Evolutionary conservation across 1,140 invertebrate species (phyloP).

Genomic region (Caenorhabditis remanei): DNA sequence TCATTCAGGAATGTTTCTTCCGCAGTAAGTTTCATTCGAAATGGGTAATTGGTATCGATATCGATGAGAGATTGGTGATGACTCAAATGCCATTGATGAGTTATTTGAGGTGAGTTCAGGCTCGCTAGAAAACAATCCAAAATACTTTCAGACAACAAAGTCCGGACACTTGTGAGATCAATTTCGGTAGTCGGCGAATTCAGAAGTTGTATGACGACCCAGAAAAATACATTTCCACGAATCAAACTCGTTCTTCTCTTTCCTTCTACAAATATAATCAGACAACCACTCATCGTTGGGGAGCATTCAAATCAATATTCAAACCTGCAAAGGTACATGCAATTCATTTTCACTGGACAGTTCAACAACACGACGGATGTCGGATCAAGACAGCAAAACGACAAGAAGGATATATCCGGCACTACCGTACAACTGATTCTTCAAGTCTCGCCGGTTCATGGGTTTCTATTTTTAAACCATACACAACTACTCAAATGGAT

Average conservation of each 20-base stretch:
- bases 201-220: not conserved
- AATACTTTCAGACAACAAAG: not conserved
- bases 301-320: conserved; percentile 11
- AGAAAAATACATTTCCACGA: not conserved
- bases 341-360: conserved; percentile 23
- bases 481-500: conserved; percentile 16
- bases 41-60: conserved; percentile 22
- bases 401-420: not conserved
- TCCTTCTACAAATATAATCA: not conserved
- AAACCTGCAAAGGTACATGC: not conserved
- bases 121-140: not conserved
- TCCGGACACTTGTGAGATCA: not conserved
- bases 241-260: conserved; percentile 4
- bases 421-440: conserved; percentile 17
- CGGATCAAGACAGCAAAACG: not conserved
- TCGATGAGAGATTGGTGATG: conserved; percentile 38
- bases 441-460: conserved; percentile 9
- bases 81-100: not conserved
- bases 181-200: conserved; percentile 13
- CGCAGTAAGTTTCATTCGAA: conserved; percentile 40
- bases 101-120: not conserved
- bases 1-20: conserved; percentile 26
- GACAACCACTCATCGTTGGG: conserved; percentile 20
- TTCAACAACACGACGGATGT: conserved; percentile 23
- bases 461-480: conserved; percentile 13